Base-by-base conservation (phyloP, 2,888 invertebrate species). In the Diadromus collaris region DNA sequence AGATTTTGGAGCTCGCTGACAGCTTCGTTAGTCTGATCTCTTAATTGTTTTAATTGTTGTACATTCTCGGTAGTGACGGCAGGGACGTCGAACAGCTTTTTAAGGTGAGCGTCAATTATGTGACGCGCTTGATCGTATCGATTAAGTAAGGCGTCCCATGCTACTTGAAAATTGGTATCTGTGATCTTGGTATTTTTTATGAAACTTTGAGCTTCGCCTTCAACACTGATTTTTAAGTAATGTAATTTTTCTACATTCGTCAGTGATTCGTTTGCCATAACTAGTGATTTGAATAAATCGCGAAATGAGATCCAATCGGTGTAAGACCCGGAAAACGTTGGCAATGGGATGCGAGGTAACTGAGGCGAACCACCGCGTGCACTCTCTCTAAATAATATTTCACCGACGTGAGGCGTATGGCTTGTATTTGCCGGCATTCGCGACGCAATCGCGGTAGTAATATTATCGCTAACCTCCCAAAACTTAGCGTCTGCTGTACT, bases 221-320 rank as follows among this genome's bases (percentile, higher is more conserved):
- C 2, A 6, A 72, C 51, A 19, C 72, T 64, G 38, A 13, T 10
- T 27, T 71, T 75, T 19, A 75, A 63, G 65, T 79, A 76, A 38
- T 76, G 56, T 13, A 76, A 48, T 65, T 54, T 76, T 76, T 79
- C 68, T 16, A 79, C 70, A 0, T 61, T 51, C 3, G 61, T 32
- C 2, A 72, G 13, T 1, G 56, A 16, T 27, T 56, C 72, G n/a
- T 72, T 72, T 56, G 64, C 64, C 3, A 44, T 13, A 1, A 72
- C 56, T 54, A 72, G 19, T 13, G 72, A 64, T 0, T 56, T 44
- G 21, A 72, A 72, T 32, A 58, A 60, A 46, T 69, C 32, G 29
- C 58, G 32, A 60, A 69, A 58, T 4, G 46, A 60, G 16, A 69
- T 21, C 72, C 64, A 64, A 5, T 70, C 61, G 4, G 61, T 61